phyloP scores from a whole-genome alignment of 2,113 vertebrate species.

The Marmota flaviventris region DNA sequence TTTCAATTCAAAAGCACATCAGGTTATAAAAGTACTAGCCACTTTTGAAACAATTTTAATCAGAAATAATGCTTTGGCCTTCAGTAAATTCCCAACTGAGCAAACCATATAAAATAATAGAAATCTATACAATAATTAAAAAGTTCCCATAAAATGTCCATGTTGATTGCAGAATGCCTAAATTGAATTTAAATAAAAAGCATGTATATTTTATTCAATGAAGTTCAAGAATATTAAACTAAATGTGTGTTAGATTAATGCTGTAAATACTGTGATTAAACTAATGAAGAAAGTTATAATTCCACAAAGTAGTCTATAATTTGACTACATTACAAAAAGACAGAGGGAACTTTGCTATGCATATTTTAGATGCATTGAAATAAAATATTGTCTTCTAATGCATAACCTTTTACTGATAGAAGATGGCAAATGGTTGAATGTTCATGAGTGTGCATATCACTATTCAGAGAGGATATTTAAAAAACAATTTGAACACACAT shows the following conservation, averaged over 20 bases:
- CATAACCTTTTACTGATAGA: conserved; percentile 64
- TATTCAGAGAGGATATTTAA: conserved; percentile 42
- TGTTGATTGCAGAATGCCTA: conserved; percentile 54
- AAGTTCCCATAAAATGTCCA: conserved; percentile 54
- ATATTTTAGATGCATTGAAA: conserved; percentile 29
- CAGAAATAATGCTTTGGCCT: conserved; percentile 60
- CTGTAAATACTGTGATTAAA: conserved; percentile 46
- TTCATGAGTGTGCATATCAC: neutral
- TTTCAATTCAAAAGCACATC: conserved; percentile 58
- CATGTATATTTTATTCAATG: conserved; percentile 44
- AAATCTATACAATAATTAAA: conserved; percentile 50
- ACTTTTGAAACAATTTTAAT: conserved; percentile 71
- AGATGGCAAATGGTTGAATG: conserved; percentile 59
- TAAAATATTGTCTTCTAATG: conserved; percentile 50
- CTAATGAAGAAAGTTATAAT: conserved; percentile 61
- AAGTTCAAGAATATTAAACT: conserved; percentile 59
- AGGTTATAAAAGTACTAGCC: conserved; percentile 60
- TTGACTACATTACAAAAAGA: conserved; percentile 11
- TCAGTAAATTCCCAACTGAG: conserved; percentile 59
- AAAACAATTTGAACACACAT: conserved; percentile 10
- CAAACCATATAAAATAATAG: conserved; percentile 63
- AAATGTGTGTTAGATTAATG: conserved; percentile 42
- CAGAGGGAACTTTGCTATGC: conserved; percentile 19
- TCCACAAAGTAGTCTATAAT: conserved; percentile 59
- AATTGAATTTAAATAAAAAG: conserved; percentile 15